phyloP scores from a whole-genome alignment of 2,113 vertebrate species.

The Podilymbus podiceps region DNA sequence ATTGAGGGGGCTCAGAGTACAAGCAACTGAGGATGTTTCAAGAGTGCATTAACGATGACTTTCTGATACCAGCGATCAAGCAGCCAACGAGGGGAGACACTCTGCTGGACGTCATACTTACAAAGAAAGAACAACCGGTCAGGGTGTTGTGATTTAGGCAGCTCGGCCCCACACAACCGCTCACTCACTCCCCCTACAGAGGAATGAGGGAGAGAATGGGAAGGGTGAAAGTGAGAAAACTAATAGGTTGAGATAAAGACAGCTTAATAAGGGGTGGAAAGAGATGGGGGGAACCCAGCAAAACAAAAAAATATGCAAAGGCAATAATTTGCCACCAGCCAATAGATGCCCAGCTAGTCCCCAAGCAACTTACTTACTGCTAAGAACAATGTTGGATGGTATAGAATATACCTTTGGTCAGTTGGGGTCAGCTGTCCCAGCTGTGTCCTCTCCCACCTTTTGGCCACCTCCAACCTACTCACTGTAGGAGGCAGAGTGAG shows the following conservation, averaged over 20 bases:
- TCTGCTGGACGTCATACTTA: not conserved
- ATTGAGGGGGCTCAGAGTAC: no score
- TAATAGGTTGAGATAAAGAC: not conserved
- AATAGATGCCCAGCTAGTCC: not conserved
- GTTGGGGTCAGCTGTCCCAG: not conserved
- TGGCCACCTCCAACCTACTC: not conserved
- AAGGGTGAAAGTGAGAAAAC: not conserved
- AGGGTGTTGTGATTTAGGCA: not conserved
- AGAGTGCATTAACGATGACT: not conserved
- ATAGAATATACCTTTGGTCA: not conserved
- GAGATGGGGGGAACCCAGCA: fast-evolving
- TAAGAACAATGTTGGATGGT: not conserved
- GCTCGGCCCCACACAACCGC: not conserved
- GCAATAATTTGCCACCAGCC: not conserved
- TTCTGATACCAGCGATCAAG: not conserved
- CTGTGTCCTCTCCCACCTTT: not conserved
- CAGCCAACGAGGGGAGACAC: not conserved
- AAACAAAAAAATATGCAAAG: not conserved
- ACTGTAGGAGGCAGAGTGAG: not conserved
- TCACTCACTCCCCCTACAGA: not conserved
- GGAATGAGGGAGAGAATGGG: not conserved
- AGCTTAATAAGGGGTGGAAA: not conserved
- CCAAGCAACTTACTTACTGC: not conserved
- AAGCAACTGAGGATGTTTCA: not conserved
- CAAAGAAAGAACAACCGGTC: not conserved